Evolutionary conservation across 2,113 vertebrate species (phyloP).

Genomic region (Egretta garzetta): DNA sequence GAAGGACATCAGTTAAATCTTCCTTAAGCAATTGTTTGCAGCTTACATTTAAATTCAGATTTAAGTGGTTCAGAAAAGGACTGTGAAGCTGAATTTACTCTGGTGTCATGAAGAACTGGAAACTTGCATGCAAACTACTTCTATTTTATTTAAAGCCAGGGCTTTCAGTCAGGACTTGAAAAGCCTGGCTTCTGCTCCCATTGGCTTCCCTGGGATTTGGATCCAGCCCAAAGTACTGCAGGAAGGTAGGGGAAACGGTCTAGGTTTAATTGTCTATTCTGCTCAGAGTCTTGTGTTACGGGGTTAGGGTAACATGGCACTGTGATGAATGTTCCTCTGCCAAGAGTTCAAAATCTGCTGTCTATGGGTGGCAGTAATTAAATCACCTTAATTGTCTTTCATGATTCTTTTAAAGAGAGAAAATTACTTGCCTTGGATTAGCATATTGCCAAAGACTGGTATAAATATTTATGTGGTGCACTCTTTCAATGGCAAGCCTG

Average conservation of each 20-base stretch:
- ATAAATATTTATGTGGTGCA: slow-evolving; percentile 60
- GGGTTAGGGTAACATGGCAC: slow-evolving; percentile 2
- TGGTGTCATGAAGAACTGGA: not conserved
- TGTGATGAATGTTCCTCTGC: slow-evolving; percentile 40
- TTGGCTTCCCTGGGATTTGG: slow-evolving; percentile 40
- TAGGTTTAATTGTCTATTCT: slow-evolving; percentile 20
- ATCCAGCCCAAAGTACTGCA: not conserved
- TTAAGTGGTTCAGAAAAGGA: not conserved
- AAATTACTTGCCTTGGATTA: slow-evolving; percentile 49
- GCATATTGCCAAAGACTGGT: slow-evolving; percentile 50
- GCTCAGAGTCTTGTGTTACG: not conserved
- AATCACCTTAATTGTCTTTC: slow-evolving; percentile 64
- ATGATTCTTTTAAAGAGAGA: slow-evolving; percentile 21
- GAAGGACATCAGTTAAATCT: not conserved
- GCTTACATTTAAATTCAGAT: not conserved
- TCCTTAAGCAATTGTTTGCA: not conserved
- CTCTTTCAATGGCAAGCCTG: slow-evolving; percentile 27
- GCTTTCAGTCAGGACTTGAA: slow-evolving; percentile 24
- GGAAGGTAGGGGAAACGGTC: slow-evolving; percentile 20
- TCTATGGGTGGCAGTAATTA: slow-evolving; percentile 29
- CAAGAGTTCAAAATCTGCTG: slow-evolving; percentile 22
- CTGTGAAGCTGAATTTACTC: slow-evolving; percentile 16
- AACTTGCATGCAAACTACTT: slow-evolving; percentile 28
- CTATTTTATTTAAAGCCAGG: slow-evolving; percentile 13
- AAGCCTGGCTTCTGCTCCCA: slow-evolving; percentile 26